These are phyloP conservation scores for Neodiprion pinetum DNA, from an alignment of 1,140 invertebrate species.

Conservation along the genomic window DNA sequence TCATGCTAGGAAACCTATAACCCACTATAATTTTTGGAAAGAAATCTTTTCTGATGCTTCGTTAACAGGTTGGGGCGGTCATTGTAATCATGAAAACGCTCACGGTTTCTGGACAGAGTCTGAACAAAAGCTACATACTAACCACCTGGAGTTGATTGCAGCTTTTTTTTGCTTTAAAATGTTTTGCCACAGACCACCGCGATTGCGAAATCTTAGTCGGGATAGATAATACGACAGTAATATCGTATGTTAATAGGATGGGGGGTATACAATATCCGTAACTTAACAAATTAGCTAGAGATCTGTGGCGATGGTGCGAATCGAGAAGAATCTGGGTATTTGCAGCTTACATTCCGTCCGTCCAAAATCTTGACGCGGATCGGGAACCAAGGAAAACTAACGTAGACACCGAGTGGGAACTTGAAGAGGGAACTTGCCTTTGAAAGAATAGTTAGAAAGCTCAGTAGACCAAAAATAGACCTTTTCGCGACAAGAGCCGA, in stretches of 20 bases:
- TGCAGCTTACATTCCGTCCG: slow-evolving; percentile 22
- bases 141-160: slow-evolving; percentile 24
- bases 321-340: slow-evolving; percentile 23
- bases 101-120: slow-evolving; percentile 34
- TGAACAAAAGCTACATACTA: slow-evolving; percentile 37
- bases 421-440: slow-evolving; percentile 10
- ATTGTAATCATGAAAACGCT: slow-evolving; percentile 27
- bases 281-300: slow-evolving; percentile 28
- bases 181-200: slow-evolving; percentile 17
- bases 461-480: slow-evolving; percentile 13
- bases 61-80: slow-evolving; percentile 35
- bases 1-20: slow-evolving; percentile 4
- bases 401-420: slow-evolving; percentile 23
- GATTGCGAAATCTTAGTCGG: slow-evolving; percentile 35
- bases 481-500: slow-evolving; percentile 22
- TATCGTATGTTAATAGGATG: slow-evolving; percentile 20
- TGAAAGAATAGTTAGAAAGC: slow-evolving; percentile 8
- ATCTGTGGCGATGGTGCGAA: slow-evolving; percentile 38
- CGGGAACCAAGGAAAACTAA: slow-evolving; percentile 18
- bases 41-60: slow-evolving; percentile 42
- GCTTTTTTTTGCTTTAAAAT: slow-evolving; percentile 24
- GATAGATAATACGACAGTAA: slow-evolving; percentile 39
- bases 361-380: slow-evolving; percentile 23
- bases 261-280: no score
- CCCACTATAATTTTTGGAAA: slow-evolving; percentile 13